These are phyloP conservation scores for Neodontobutis hainanensis DNA, from an alignment of 2,113 vertebrate species.

Conservation along the genomic window DNA sequence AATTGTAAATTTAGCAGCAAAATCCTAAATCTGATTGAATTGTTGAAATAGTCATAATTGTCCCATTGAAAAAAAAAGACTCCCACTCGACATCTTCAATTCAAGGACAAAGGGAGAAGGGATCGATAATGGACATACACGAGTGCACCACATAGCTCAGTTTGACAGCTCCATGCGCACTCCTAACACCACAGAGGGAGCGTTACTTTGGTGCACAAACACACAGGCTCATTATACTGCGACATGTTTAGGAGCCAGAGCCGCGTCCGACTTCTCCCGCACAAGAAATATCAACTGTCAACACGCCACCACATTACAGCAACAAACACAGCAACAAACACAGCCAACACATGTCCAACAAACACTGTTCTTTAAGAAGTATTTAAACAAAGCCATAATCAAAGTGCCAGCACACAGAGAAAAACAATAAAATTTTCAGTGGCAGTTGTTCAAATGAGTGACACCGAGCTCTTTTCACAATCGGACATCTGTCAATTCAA, in stretches of 20 bases:
- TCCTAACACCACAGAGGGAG: conserved; percentile 12
- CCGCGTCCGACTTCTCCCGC: conserved; percentile 16
- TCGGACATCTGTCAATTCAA: conserved; percentile 72
- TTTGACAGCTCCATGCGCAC: conserved; percentile 41
- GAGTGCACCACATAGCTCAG: conserved; percentile 31
- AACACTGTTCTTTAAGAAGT: conserved; percentile 46
- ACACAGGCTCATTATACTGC: conserved; percentile 34
- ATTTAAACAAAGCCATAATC: conserved; percentile 60
- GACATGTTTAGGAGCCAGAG: conserved; percentile 42
- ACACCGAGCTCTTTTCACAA: conserved; percentile 69
- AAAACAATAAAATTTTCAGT: conserved; percentile 64
- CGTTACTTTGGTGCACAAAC: conserved; percentile 22
- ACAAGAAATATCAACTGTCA: conserved; percentile 45
- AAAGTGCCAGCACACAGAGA: conserved; percentile 54
- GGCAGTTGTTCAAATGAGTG: conserved; percentile 66
- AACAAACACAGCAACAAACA: conserved; percentile 11
- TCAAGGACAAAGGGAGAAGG: conserved; percentile 55
- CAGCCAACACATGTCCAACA: conserved; percentile 44
- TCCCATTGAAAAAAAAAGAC: conserved; percentile 29
- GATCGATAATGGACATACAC: conserved; percentile 59
- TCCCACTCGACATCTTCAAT: conserved; percentile 29
- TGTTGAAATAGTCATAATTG: conserved; percentile 48
- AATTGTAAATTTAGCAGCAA: conserved; percentile 68
- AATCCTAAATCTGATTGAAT: conserved; percentile 61
- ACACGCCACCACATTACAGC: conserved; percentile 28